A percentile compares a stretch with the other conserved stretches of the same genome.
Conservation (phyloP, 2,797 vertebrate genomes). For the Jordanella pulchra region DNA sequence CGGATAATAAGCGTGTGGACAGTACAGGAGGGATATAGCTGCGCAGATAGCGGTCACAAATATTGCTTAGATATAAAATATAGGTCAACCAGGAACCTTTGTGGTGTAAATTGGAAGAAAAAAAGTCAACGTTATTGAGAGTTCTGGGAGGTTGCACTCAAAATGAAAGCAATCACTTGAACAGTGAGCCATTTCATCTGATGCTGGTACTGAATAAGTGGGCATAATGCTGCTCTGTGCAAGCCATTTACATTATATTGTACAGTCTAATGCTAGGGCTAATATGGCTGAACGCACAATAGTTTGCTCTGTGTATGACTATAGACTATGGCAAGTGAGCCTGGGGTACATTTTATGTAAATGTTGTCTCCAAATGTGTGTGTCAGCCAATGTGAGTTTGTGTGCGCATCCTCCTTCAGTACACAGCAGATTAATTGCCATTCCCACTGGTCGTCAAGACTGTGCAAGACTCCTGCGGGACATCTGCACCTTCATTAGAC, state of each 20-base stretch:
- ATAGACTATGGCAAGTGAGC: conserved; percentile 36
- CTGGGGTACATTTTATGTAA: conserved; percentile 52
- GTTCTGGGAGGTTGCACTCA: conserved; percentile 59
- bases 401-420: conserved; percentile 47
- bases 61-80: conserved; percentile 30
- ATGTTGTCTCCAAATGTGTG: conserved; percentile 44
- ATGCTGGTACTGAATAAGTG: conserved; percentile 52
- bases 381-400: conserved; percentile 18
- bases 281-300: conserved; percentile 55
- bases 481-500: conserved; percentile 83
- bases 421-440: conserved; percentile 75
- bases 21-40: conserved; percentile 8
- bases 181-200: conserved; percentile 39
- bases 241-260: conserved; percentile 48
- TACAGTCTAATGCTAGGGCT: conserved; percentile 43
- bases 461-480: conserved; percentile 72
- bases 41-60: conserved; percentile 7
- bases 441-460: conserved; percentile 75
- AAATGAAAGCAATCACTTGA: conserved; percentile 63
- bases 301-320: conserved; percentile 43
- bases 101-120: conserved; percentile 36
- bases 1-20: conserved; percentile 35
- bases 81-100: conserved; percentile 35
- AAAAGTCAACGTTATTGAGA: conserved; percentile 37
- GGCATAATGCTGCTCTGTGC: conserved; percentile 40